phyloP scores from a whole-genome alignment of 2,113 vertebrate species.

The Serinus canaria region DNA sequence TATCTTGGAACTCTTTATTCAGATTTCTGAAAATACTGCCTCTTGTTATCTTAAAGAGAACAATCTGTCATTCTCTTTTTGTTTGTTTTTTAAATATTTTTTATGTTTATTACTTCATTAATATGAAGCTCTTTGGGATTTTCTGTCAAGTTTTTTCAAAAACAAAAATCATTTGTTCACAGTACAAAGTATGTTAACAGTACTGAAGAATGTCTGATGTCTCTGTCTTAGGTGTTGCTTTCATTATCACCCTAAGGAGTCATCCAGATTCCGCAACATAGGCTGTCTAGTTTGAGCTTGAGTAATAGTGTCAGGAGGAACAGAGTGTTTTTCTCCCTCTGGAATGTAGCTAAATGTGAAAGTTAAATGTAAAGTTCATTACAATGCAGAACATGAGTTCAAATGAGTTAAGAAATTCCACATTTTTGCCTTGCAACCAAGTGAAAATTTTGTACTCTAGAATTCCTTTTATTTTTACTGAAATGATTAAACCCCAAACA shows the following conservation, averaged over 20 bases:
- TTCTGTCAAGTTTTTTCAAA: neutral
- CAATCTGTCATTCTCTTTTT: neutral
- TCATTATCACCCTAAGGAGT: neutral
- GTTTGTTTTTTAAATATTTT: neutral
- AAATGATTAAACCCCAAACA: neutral
- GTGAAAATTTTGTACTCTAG: neutral
- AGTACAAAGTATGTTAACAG: neutral
- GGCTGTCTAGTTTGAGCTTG: neutral
- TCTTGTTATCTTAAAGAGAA: neutral
- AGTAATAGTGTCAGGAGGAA: neutral
- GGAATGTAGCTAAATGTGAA: neutral
- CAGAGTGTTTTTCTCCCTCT: neutral
- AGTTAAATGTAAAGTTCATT: neutral
- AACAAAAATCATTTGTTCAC: neutral
- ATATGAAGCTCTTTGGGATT: neutral
- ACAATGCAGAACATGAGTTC: neutral
- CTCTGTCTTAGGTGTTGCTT: neutral
- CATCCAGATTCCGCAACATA: neutral
- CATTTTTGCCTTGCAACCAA: neutral
- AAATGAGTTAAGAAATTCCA: neutral
- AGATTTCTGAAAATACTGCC: neutral
- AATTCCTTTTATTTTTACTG: neutral
- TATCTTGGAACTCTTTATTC: neutral
- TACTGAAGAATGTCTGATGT: neutral
- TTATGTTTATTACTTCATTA: neutral